Conservation (phyloP, 1,140 invertebrate genomes). For the Pseudachorutes palmiensis region DNA sequence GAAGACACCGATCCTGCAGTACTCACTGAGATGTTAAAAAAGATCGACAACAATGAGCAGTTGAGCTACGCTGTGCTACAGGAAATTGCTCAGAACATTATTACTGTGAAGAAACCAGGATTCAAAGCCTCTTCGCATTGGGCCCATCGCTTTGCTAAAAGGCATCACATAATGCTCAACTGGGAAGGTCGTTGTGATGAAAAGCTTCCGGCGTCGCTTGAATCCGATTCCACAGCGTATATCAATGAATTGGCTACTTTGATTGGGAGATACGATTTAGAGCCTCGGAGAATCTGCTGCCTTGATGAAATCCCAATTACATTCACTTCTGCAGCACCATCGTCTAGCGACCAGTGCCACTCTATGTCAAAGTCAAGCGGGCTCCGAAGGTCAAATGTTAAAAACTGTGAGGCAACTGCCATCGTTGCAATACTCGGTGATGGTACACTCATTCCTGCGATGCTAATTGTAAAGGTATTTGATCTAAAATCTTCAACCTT, state of each 20-base stretch:
- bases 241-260: background rate
- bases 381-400: slow-evolving; percentile 21
- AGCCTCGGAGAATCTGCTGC: background rate
- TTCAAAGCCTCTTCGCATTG: slow-evolving; percentile 38
- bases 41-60: slow-evolving; percentile 35
- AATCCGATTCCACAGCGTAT: slow-evolving; percentile 19
- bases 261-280: slow-evolving; percentile 1
- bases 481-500: background rate
- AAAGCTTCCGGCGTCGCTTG: slow-evolving; percentile 22
- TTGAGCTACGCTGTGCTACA: slow-evolving; percentile 34
- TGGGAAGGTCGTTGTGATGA: slow-evolving; percentile 24
- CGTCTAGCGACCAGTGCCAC: background rate
- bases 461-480: slow-evolving; percentile 30
- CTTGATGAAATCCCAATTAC: slow-evolving; percentile 26
- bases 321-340: slow-evolving; percentile 23
- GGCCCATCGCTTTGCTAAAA: slow-evolving; percentile 36
- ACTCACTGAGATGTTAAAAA: slow-evolving; percentile 34
- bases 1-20: slow-evolving; percentile 31
- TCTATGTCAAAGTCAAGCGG: background rate
- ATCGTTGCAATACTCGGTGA: slow-evolving; percentile 24
- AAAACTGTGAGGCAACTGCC: slow-evolving; percentile 35
- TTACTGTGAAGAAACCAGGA: slow-evolving; percentile 19
- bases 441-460: slow-evolving; percentile 29
- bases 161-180: slow-evolving; percentile 37
- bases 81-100: slow-evolving; percentile 17